phyloP scores from a whole-genome alignment of 1,140 invertebrate genomes.

The Neoseiulus cucumeris region DNA sequence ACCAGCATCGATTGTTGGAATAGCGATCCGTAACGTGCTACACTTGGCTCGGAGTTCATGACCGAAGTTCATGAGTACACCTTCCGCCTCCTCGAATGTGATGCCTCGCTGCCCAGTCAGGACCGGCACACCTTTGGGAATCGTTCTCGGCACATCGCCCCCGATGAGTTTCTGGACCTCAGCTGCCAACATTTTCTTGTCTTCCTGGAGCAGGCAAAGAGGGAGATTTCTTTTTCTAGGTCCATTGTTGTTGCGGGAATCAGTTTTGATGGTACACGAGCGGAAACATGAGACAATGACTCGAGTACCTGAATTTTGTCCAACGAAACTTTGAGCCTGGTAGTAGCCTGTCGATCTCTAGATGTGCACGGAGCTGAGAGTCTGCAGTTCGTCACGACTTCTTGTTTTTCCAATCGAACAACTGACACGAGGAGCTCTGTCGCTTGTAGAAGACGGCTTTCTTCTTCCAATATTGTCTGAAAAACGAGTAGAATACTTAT shows the following conservation, averaged over 20 bases:
- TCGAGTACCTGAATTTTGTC: not conserved
- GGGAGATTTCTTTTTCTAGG: no score
- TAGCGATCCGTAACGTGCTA: not conserved
- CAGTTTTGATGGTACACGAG: no score
- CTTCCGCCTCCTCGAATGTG: not conserved
- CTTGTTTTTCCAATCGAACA: conserved; percentile 9
- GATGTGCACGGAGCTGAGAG: not conserved
- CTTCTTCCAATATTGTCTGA: not conserved
- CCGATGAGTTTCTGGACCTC: no score
- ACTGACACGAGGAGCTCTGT: not conserved
- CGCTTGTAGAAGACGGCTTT: not conserved
- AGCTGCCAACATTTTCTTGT: no score
- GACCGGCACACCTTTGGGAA: no score
- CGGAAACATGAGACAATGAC: no score
- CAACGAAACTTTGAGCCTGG: not conserved
- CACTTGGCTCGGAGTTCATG: conserved; percentile 7
- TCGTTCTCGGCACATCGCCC: no score
- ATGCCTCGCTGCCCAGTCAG: not conserved
- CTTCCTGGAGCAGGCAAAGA: no score
- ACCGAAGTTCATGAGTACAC: not conserved
- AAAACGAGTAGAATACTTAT: no score
- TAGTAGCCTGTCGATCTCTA: not conserved
- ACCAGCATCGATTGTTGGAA: not conserved
- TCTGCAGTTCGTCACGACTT: not conserved
- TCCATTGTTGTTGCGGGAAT: no score